Conservation (phyloP, 2,797 vertebrate genomes). For the Odontamblyopus lacepedii region DNA sequence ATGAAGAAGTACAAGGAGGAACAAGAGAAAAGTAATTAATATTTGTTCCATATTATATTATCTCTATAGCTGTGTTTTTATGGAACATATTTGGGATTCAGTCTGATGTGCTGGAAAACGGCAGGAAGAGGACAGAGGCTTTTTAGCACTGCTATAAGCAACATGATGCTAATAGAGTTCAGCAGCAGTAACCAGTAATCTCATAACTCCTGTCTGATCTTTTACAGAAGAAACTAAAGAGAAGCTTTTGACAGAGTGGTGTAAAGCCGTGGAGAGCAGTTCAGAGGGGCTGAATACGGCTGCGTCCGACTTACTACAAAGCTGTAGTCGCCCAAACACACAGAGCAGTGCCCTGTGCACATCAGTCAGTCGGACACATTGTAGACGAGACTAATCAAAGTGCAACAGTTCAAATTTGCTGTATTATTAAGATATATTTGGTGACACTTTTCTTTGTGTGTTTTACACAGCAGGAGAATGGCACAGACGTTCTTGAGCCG, state of each 20-base stretch:
- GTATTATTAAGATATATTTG: neutral
- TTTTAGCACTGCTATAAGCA: neutral
- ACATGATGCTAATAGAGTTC: neutral
- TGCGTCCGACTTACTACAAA: constrained; percentile 62
- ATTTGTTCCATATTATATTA: neutral
- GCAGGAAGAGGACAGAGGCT: neutral
- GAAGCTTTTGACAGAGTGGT: constrained; percentile 85
- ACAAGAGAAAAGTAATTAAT: constrained; percentile 81
- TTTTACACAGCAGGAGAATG: constrained; percentile 79
- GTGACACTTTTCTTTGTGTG: neutral
- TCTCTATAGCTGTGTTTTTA: neutral
- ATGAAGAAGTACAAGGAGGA: constrained; percentile 85
- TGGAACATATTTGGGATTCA: neutral
- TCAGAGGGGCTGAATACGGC: constrained; percentile 65
- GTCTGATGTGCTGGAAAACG: too few relatives aligned
- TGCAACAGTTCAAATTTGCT: neutral
- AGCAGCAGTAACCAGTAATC: too few relatives aligned
- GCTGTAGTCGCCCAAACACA: constrained; percentile 66
- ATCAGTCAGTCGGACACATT: constrained; percentile 66
- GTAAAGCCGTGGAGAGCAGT: constrained; percentile 71
- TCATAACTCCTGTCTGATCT: neutral
- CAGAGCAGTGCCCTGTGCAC: constrained; percentile 76
- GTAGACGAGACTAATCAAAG: neutral
- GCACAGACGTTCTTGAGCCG: constrained; percentile 79
- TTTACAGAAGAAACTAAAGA: constrained; percentile 84